A percentile compares a stretch with the other conserved stretches of the same genome.
Evolutionary conservation across 2,888 invertebrate species (phyloP).

Genomic region (Protophormia terraenovae): DNA sequence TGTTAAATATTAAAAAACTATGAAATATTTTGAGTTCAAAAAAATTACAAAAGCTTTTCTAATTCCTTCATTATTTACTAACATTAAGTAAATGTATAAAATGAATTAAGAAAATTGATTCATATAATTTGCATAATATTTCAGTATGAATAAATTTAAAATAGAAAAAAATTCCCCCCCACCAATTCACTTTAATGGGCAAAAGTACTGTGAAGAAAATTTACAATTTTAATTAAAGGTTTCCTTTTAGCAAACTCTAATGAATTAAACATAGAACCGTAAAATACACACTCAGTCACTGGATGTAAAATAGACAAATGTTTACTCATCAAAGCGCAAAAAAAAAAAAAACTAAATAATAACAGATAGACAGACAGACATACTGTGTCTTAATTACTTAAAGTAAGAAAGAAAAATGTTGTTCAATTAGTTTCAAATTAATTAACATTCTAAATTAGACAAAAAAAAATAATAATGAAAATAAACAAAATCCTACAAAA

Average conservation of each 20-base stretch:
- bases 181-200: background rate
- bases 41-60: background rate
- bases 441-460: constrained; percentile 46
- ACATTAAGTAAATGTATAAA: background rate
- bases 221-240: constrained; percentile 74
- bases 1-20: no score
- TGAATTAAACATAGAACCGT: background rate
- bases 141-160: constrained; percentile 12
- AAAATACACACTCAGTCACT: background rate
- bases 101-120: constrained; percentile 40
- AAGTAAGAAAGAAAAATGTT: constrained; percentile 19
- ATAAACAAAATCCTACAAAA: background rate
- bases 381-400: constrained; percentile 37
- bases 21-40: background rate
- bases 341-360: background rate
- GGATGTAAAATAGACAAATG: background rate
- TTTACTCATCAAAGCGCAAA: background rate
- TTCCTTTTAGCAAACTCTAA: constrained; percentile 19
- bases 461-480: constrained; percentile 3
- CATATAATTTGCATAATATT: constrained; percentile 58
- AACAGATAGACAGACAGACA: no score
- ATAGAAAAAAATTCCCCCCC: background rate
- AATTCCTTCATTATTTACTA: background rate
- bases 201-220: constrained; percentile 20
- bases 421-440: constrained; percentile 63